Conservation (phyloP, 2,888 invertebrate genomes). For the Leptogaster cylindrica region DNA sequence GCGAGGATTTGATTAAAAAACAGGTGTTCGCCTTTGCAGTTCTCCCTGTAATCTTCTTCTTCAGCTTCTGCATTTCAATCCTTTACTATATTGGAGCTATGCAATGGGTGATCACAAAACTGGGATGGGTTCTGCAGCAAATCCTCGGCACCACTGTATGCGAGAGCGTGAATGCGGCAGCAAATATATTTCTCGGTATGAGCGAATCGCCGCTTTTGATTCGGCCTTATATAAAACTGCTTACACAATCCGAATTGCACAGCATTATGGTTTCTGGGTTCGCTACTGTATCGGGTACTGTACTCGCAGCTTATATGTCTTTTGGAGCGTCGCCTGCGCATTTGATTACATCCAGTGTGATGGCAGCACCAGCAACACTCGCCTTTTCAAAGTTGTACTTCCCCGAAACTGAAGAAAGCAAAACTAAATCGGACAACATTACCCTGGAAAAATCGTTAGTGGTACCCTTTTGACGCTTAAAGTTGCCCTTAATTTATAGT, state of each 20-base stretch:
- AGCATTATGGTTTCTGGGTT: slow-evolving; percentile 94
- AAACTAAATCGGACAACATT: slow-evolving; percentile 79
- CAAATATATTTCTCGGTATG: slow-evolving; percentile 94
- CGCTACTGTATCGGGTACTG: slow-evolving; percentile 93
- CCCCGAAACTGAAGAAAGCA: slow-evolving; percentile 86
- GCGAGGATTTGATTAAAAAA: slow-evolving; percentile 67
- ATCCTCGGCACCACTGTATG: slow-evolving; percentile 88
- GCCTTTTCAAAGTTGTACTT: slow-evolving; percentile 88
- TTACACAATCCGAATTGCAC: slow-evolving; percentile 92
- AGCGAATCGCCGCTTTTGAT: slow-evolving; percentile 89
- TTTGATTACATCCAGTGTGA: slow-evolving; percentile 90
- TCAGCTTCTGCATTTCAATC: slow-evolving; percentile 88
- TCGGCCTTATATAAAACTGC: slow-evolving; percentile 78
- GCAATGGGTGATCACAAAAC: slow-evolving; percentile 81
- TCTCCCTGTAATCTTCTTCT: slow-evolving; percentile 91
- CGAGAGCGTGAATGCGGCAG: slow-evolving; percentile 91
- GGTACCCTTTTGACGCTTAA: not conserved
- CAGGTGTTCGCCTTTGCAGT: slow-evolving; percentile 87
- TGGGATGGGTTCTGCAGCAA: slow-evolving; percentile 78
- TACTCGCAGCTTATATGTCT: slow-evolving; percentile 89
- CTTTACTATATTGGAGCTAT: slow-evolving; percentile 88
- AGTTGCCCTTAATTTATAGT: not conserved
- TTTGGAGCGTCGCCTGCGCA: slow-evolving; percentile 89
- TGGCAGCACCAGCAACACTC: slow-evolving; percentile 94
- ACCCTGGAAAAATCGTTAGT: slow-evolving; percentile 72